Conservation (phyloP, 2,113 vertebrate species). For the Serranochromis macrocephalus region DNA sequence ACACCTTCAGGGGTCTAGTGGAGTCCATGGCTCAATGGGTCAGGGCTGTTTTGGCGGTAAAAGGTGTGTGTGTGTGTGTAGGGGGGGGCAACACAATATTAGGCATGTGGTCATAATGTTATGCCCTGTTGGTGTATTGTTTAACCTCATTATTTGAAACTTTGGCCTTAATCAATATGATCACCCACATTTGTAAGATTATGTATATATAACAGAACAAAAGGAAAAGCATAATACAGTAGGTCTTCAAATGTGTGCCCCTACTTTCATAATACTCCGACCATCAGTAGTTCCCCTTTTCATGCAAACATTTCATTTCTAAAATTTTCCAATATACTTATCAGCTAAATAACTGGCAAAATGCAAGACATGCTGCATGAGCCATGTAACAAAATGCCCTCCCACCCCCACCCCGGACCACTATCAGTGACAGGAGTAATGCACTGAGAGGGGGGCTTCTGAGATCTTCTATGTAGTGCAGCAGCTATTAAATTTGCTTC, state of each 20-base stretch:
- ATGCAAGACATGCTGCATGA: not conserved
- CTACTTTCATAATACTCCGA: not conserved
- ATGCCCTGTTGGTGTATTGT: not conserved
- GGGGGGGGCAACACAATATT: not conserved
- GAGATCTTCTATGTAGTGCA: constrained; percentile 1
- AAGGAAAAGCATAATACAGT: not conserved
- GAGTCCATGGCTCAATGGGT: not conserved
- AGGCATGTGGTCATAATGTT: not conserved
- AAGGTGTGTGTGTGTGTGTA: not conserved
- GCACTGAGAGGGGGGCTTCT: not conserved
- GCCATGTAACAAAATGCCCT: not conserved
- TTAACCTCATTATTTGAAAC: not conserved
- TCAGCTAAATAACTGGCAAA: not conserved
- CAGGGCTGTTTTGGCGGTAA: not conserved
- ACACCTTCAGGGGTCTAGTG: not conserved
- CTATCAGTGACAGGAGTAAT: not conserved
- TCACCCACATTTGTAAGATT: not conserved
- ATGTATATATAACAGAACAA: not conserved
- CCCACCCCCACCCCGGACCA: not conserved
- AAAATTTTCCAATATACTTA: not conserved
- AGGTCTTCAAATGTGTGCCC: not conserved
- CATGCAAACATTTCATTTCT: not conserved
- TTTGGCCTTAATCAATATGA: not conserved
- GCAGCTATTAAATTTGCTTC: constrained; percentile 42
- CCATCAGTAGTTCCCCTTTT: not conserved